These are phyloP conservation scores for Rhinichthys klamathensis DNA, from an alignment of 2,113 vertebrate genomes.

Conservation along the genomic window DNA sequence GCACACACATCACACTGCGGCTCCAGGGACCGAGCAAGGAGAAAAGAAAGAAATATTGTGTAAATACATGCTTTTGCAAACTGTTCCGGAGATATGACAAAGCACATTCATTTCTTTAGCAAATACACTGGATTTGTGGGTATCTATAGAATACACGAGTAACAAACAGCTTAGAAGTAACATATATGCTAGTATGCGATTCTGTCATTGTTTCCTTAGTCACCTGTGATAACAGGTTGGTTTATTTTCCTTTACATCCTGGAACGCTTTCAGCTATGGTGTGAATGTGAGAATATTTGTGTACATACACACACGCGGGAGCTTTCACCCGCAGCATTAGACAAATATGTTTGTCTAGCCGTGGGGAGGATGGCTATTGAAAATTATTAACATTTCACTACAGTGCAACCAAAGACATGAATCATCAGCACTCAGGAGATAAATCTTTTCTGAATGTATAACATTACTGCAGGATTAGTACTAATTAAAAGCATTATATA, in stretches of 20 bases:
- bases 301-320: neutral
- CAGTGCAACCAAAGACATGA: conserved; percentile 6
- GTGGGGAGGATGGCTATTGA: neutral
- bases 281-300: neutral
- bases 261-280: neutral
- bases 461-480: conserved; percentile 7
- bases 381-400: neutral
- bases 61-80: conserved; percentile 24
- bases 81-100: neutral
- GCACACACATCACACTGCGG: neutral
- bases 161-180: neutral
- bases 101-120: neutral
- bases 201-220: neutral
- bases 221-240: neutral
- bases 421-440: conserved; percentile 9
- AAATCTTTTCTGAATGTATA: neutral
- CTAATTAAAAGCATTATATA: conserved; percentile 15
- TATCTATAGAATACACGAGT: neutral
- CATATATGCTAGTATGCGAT: neutral
- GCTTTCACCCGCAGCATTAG: conserved; percentile 6
- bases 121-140: conserved; percentile 15
- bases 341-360: neutral
- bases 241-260: neutral
- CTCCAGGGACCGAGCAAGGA: conserved; percentile 23
- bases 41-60: conserved; percentile 39